Evolutionary conservation across 2,888 invertebrate species (phyloP), one percentile per base, ranked within the genome.

Genomic region (Elegia similella): DNA sequence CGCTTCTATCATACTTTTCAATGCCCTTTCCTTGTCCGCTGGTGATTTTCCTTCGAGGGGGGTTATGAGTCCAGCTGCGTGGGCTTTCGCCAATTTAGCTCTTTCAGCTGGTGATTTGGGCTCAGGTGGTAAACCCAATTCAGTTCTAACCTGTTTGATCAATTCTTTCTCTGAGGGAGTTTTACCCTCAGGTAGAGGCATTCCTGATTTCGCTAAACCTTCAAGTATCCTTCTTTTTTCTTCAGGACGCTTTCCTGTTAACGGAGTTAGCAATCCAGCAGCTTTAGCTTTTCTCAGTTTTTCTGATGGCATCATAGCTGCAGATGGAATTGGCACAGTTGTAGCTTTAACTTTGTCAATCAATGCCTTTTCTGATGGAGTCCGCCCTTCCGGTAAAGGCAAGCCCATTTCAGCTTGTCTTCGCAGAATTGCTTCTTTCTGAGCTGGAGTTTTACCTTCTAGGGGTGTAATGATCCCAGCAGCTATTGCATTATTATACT

Each of bases 141-240:
- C 72, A 8, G 57, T 61, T 7, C 71, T 61, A n/a, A 64, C 55
- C 59, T 67, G 68, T 7, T 62, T 34, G n/a, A 66, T 62, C 1
- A 69, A 29, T 48, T 64, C 59, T 7, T 62, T 63, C 57, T 75
- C 75, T 0, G 75, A 74, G 6, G 62, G 7, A 2, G 72, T 62
- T 61, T 62, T 67, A 0, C 66, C 74, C 52, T 62, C 63, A 8
- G 76, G 75, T 30, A 75, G 30, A 12, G 67, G 65, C 10, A 68
- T 42, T 0, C 66, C 66, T 7, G 58, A 50, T 52, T 58, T 42
- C 32, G 64, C 73, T 55, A 72, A 52, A 2, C 71, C 70, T 62
- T 61, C 69, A 0, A 77, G 46, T 57, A 76, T 73, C 61, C 66
- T 75, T 52, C 74, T 72, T 52, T 73, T 77, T 56, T 77, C 67